phyloP scores from a whole-genome alignment of 2,113 vertebrate genomes.

The Crotalus helleri region DNA sequence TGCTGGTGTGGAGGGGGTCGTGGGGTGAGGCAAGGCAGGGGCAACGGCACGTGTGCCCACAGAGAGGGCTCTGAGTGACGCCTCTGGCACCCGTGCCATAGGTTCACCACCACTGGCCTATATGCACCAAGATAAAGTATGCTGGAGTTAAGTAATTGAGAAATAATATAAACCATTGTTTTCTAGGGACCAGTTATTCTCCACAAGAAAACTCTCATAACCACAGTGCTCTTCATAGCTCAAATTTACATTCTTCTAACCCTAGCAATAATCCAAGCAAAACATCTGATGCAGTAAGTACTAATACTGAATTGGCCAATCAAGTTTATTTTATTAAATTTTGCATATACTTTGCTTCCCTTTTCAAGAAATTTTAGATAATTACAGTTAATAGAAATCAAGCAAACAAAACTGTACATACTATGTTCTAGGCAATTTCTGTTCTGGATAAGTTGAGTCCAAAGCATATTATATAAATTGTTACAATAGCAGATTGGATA shows the following conservation, averaged over 20 bases:
- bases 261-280: constrained; percentile 91
- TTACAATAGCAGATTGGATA: not conserved
- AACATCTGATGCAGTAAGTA: constrained; percentile 95
- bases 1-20: no score
- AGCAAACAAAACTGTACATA: not conserved
- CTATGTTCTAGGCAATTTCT: not conserved
- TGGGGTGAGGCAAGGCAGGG: no score
- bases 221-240: constrained; percentile 97
- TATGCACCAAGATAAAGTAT: not conserved
- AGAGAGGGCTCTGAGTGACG: no score
- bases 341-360: fast-evolving
- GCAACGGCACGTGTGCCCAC: no score
- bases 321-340: not conserved
- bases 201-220: constrained; percentile 99
- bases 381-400: not conserved
- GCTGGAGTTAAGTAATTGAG: constrained; percentile 51
- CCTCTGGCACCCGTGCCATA: no score
- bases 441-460: not conserved
- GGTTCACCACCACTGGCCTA: no score
- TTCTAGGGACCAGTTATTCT: constrained; percentile 96
- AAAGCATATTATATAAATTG: not conserved
- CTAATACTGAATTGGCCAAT: constrained; percentile 9
- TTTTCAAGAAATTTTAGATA: not conserved
- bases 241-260: constrained; percentile 96
- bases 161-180: not conserved